Base-by-base conservation (phyloP, 2,113 vertebrate genomes). In the Ochotona curzoniae region DNA sequence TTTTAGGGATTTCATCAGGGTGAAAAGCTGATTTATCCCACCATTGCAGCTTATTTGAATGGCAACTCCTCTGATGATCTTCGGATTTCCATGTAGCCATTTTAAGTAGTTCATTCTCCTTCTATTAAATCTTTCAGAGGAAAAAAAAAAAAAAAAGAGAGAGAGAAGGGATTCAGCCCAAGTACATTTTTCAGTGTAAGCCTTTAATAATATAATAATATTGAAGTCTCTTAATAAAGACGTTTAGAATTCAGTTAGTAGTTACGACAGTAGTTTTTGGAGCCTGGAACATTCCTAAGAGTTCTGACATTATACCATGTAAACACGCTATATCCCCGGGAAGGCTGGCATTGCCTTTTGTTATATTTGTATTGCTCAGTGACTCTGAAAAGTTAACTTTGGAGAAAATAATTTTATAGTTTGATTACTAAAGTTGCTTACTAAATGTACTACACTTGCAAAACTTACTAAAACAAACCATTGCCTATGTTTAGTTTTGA, bases 211-310 rank as follows among this genome's bases (percentile, higher is more conserved):
- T 74, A 21, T 20, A 82, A 63, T 73, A 54, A 81, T 81, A 81
- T 63, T 73, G 9, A 32, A 73, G 4, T 66, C 83, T 67, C 49
- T 35, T 60, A 12, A 61, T 88, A 70, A 89, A 73, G 76, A 89
- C 71, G 60, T 80, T 35, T 66, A n/a, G 70, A 83, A n/a, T 79
- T 90, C 74, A 88, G 25, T 47, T 63, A 44, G 25, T 20, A 64
- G 30, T 15, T 73, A 69, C 5, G n/a, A 75, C 38, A 67, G 61
- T 84, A 69, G 54, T 61, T 93, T 90, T 96, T 63, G 60, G 21
- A 92, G 12, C 18, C 74, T 14, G 57, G 26, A 82, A 57, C 25
- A 20, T 6, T 94, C 63, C 76, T 69, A 44, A 49, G 10, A 38
- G 14, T 12, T 38, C 32, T 94, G 71, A 87, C 57, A 15, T 78